Evolutionary conservation across 2,888 invertebrate species (phyloP).

Genomic region (Pachymerium ferrugineum): DNA sequence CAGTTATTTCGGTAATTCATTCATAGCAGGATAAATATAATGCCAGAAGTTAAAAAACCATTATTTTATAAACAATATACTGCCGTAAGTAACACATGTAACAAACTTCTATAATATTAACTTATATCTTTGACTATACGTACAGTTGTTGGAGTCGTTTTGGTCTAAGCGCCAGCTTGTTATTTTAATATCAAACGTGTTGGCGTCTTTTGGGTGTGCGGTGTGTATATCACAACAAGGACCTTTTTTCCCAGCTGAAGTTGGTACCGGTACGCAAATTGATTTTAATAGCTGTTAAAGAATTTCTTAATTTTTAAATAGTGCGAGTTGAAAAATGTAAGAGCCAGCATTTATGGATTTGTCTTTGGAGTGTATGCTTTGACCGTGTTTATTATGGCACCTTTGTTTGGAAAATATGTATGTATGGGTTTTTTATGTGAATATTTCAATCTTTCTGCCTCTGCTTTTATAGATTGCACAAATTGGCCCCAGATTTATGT

Average conservation of each 20-base stretch:
- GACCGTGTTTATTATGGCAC: constrained; percentile 72
- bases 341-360: constrained; percentile 74
- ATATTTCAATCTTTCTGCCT: background rate
- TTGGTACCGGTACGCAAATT: background rate
- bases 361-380: constrained; percentile 82
- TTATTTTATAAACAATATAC: too few relatives aligned
- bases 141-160: too few relatives aligned
- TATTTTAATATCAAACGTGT: background rate
- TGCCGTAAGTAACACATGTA: too few relatives aligned
- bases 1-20: too few relatives aligned
- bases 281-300: too few relatives aligned
- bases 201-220: background rate
- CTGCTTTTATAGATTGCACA: constrained; percentile 56
- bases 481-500: constrained; percentile 71
- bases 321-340: constrained; percentile 49
- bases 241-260: background rate
- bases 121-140: too few relatives aligned
- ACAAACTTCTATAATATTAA: too few relatives aligned
- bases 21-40: too few relatives aligned
- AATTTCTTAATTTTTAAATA: background rate
- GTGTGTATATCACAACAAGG: background rate
- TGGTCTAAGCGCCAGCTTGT: background rate
- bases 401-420: constrained; percentile 71
- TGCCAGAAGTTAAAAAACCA: too few relatives aligned
- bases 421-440: background rate